These are phyloP conservation scores for Tragulus kanchil DNA, from an alignment of 2,113 vertebrate species.

Conservation along the genomic window DNA sequence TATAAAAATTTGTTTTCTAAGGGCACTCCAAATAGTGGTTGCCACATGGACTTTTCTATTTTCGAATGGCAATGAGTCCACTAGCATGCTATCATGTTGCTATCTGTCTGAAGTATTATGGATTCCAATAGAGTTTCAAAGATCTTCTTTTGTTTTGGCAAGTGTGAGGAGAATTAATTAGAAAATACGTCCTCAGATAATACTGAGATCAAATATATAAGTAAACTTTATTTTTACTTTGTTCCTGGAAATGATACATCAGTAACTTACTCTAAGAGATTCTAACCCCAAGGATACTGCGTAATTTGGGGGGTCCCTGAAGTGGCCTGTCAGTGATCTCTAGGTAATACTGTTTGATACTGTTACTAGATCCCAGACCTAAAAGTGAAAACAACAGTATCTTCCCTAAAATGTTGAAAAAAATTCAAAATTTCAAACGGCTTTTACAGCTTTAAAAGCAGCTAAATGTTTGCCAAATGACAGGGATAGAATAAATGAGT, in stretches of 20 bases:
- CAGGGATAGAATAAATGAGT: neutral
- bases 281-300: neutral
- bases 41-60: slow-evolving; percentile 42
- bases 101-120: slow-evolving; percentile 63
- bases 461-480: neutral
- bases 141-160: slow-evolving; percentile 52
- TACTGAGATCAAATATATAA: slow-evolving; percentile 28
- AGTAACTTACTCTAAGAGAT: slow-evolving; percentile 54
- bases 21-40: slow-evolving; percentile 23
- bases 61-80: slow-evolving; percentile 30
- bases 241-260: slow-evolving; percentile 27
- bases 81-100: slow-evolving; percentile 51
- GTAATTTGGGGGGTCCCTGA: neutral
- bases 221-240: slow-evolving; percentile 59
- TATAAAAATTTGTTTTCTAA: slow-evolving; percentile 34
- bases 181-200: slow-evolving; percentile 54
- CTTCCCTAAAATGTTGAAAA: neutral
- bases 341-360: slow-evolving; percentile 23
- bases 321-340: neutral
- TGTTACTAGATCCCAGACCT: neutral
- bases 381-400: slow-evolving; percentile 33
- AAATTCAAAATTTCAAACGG: neutral
- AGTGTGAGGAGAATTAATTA: slow-evolving; percentile 50
- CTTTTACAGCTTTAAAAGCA: slow-evolving; percentile 59
- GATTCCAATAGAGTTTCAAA: slow-evolving; percentile 62